Conservation (phyloP, 2,113 vertebrate genomes). For the Zosterops borbonicus region DNA sequence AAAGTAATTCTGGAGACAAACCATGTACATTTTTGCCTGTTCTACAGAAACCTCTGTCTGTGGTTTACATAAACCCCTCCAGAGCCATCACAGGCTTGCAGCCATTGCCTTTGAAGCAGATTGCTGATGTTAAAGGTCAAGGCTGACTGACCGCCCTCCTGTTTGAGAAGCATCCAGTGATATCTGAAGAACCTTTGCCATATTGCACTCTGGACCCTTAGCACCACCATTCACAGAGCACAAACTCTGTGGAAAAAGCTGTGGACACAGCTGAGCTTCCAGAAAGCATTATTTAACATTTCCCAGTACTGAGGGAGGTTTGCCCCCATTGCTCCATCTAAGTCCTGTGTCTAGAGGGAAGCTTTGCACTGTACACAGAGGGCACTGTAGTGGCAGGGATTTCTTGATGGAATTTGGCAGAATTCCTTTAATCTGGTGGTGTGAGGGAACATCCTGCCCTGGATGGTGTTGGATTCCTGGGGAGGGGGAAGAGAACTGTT, state of each 20-base stretch:
- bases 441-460: background rate
- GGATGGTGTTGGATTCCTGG: background rate
- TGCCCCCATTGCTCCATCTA: background rate
- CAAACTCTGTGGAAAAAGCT: background rate
- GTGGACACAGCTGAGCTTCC: background rate
- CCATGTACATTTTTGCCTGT: background rate
- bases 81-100: background rate
- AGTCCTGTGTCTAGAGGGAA: background rate
- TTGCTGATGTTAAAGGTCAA: background rate
- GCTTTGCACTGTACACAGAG: background rate
- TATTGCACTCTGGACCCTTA: constrained; percentile 3
- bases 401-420: background rate
- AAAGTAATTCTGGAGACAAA: background rate
- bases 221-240: background rate
- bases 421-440: background rate
- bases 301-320: background rate
- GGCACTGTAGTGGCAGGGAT: background rate
- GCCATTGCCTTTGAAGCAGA: background rate
- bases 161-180: background rate
- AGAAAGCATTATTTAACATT: background rate
- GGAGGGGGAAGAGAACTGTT: background rate
- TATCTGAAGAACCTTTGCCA: constrained; percentile 30
- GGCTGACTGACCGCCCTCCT: background rate
- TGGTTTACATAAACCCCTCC: background rate
- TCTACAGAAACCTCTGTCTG: background rate